Evolutionary conservation across 2,113 vertebrate genomes (phyloP), one percentile per base, ranked within the genome.

Genomic region (Rallus limicola): DNA sequence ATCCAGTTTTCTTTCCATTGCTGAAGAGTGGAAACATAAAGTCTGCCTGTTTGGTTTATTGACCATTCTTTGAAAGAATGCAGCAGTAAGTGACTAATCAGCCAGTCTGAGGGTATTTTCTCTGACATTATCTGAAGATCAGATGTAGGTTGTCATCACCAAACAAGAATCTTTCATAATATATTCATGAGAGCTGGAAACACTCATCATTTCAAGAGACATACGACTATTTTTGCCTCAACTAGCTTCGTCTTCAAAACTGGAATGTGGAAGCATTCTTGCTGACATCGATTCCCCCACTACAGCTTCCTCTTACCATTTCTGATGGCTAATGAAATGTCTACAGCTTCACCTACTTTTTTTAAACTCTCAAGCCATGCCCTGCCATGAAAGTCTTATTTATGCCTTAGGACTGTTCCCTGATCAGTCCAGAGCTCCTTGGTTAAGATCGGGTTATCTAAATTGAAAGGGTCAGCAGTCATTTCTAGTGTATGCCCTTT

Each of bases 251-350:
- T 69, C 36, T 77, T 92, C 64, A 88, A 33, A 94, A 88, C 4
- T 52, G 63, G 29, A n/a, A 95, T 83, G 50, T 93, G 55, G 76
- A 92, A 91, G 26, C 19, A 59, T 78, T 89, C 52, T 88, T 91
- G 72, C 52, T 89, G 92, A 86, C 64, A n/a, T 31, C 38, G 69
- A 46, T 70, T 78, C 14, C 46, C 3, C 5, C 63, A 5, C 17
- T 77, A 34, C 14, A 74, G 9, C 40, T 92, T 96, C 64, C 60
- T 17, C 17, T 89, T 82, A 59, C 65, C 10, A 24, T 56, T 82
- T 79, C 11, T 68, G 42, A 13, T 5, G 1, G 29, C 31, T 75
- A 64, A 19, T 40, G 33, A 76, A 80, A 56, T 74, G n/a, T 59
- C 21, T 24, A 36, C 9, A 60, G 21, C 44, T 38, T 34, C 50